phyloP scores from a whole-genome alignment of 2,113 vertebrate species.

The Condylura cristata region DNA sequence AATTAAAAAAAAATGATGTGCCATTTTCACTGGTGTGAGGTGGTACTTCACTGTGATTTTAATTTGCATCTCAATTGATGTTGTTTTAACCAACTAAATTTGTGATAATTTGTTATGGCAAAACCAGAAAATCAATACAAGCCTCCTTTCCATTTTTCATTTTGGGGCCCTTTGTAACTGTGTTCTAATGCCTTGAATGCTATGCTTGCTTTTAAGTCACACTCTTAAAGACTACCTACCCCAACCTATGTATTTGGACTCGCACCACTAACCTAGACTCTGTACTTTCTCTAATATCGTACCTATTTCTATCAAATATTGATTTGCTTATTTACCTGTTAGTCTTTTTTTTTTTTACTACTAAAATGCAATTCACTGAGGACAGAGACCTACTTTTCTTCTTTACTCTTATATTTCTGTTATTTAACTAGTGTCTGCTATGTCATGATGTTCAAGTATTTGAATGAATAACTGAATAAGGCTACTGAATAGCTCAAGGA shows the following conservation, averaged over 20 bases:
- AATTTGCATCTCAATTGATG: too few species aligned
- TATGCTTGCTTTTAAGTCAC: not conserved
- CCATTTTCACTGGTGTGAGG: too few species aligned
- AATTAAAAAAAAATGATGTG: too few species aligned
- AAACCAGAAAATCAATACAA: not conserved
- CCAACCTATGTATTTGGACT: not conserved
- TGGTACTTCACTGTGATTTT: too few species aligned
- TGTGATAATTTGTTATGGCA: not conserved
- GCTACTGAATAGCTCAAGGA: not conserved
- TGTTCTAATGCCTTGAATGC: not conserved
- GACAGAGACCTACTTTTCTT: too few species aligned
- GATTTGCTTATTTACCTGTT: too few species aligned
- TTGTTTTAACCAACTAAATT: not conserved
- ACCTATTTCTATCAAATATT: not conserved
- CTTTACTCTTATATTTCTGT: too few species aligned
- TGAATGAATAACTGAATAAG: not conserved
- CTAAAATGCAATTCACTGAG: too few species aligned
- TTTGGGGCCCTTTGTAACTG: not conserved
- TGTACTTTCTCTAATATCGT: not conserved
- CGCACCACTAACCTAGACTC: not conserved
- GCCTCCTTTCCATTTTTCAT: not conserved
- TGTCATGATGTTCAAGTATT: too few species aligned
- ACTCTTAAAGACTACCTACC: not conserved
- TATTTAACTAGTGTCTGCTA: too few species aligned
- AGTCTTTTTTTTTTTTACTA: too few species aligned